Percentiles rank a stretch among this genome's conserved stretches.
phyloP scores from a whole-genome alignment of 2,113 vertebrate genomes.

The Bungarus multicinctus region DNA sequence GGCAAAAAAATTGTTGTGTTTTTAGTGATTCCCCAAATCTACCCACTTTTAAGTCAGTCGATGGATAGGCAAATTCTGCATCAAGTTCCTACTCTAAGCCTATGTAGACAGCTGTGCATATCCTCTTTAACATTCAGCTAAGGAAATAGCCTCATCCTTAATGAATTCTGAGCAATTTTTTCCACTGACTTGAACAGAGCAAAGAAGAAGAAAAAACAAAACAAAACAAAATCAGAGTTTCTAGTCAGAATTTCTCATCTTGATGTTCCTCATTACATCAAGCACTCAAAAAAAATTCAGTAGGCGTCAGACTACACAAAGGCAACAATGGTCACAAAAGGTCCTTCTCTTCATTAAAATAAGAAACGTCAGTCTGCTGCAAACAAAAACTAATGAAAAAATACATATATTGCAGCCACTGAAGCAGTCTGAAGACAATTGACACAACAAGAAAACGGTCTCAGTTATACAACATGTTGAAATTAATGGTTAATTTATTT shows the following conservation, averaged over 20 bases:
- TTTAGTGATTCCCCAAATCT: not conserved
- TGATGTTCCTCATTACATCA: not conserved
- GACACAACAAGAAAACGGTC: not conserved
- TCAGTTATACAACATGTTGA: conserved; percentile 19
- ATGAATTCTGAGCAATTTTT: conserved; percentile 37
- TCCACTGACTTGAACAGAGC: conserved; percentile 16
- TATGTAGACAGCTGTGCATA: conserved; percentile 25
- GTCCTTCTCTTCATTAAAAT: not conserved
- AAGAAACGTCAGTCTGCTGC: not conserved
- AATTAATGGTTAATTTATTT: conserved; percentile 37
- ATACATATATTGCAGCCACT: not conserved
- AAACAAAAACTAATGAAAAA: not conserved
- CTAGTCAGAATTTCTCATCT: not conserved
- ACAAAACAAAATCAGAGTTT: not conserved
- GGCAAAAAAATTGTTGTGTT: not conserved
- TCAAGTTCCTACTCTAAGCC: not conserved
- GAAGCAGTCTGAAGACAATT: not conserved
- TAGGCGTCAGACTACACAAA: not conserved
- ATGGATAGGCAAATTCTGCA: not conserved
- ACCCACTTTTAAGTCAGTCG: not conserved
- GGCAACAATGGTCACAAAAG: not conserved
- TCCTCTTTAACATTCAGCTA: conserved; percentile 18
- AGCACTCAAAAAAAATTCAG: not conserved
- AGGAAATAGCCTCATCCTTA: conserved; percentile 47
- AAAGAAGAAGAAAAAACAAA: not conserved